phyloP scores from a whole-genome alignment of 2,113 vertebrate genomes.

The Microtus pennsylvanicus region DNA sequence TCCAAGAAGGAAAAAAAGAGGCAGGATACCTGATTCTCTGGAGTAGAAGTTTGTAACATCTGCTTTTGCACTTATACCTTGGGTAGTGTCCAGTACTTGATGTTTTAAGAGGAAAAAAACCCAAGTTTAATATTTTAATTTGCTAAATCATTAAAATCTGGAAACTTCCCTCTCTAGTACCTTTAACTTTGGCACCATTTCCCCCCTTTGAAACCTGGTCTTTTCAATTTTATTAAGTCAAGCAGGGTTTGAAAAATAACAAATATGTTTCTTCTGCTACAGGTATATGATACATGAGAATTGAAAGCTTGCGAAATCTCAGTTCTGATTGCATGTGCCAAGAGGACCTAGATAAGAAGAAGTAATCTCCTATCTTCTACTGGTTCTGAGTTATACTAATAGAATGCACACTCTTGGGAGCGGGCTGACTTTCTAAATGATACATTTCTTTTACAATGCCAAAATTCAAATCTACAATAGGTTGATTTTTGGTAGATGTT shows the following conservation, averaged over 20 bases:
- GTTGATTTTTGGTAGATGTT: slow-evolving; percentile 27
- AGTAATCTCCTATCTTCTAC: not conserved
- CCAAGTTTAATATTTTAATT: slow-evolving; percentile 39
- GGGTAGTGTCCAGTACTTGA: slow-evolving; percentile 49
- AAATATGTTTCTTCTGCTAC: slow-evolving; percentile 13
- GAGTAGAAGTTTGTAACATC: slow-evolving; percentile 6
- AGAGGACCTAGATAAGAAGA: not conserved
- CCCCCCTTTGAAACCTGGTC: not conserved
- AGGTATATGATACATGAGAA: not conserved
- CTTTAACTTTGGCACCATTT: not conserved
- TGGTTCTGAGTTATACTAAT: not conserved
- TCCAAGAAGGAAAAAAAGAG: slow-evolving; percentile 32
- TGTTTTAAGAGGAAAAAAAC: slow-evolving; percentile 32
- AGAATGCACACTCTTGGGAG: not conserved
- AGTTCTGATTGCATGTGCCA: not conserved
- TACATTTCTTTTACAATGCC: not conserved
- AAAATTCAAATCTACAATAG: not conserved
- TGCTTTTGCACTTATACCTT: slow-evolving; percentile 42
- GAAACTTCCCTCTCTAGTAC: slow-evolving; percentile 9
- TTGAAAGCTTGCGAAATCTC: not conserved
- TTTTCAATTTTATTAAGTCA: slow-evolving; percentile 43
- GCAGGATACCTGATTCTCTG: not conserved
- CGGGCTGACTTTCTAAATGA: not conserved
- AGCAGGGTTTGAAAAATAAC: slow-evolving; percentile 46
- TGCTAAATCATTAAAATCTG: slow-evolving; percentile 54